Base-by-base conservation (phyloP, 2,113 vertebrate genomes). In the Larimichthys polyactis region DNA sequence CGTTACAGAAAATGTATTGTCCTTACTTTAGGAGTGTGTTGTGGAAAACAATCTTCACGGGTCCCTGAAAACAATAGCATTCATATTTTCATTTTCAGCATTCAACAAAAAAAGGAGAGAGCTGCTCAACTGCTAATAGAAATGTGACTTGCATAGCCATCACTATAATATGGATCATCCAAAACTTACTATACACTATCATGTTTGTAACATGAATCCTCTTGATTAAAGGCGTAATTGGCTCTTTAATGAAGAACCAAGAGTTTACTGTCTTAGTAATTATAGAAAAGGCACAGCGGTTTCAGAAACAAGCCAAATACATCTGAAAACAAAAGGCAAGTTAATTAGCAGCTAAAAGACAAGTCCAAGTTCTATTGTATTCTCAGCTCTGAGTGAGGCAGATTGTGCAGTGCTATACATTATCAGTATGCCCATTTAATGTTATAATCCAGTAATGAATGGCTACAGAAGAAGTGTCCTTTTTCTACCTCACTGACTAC, bases 171-270 rank as follows among this genome's bases (percentile, higher is more conserved):
- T 62, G 11, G 44, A 66, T 70, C 7, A 0, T 71, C 58, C 7
- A 0, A 20, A 17, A 60, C 20, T 20, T 55, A 16, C 19, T 78
- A 44, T 27, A 11, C 29, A 55, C 40, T 74, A 75, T 78, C 44
- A 48, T 71, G 60, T 64, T 78, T 71, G 46, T 20, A 48, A 77
- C 68, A 70, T 69, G 22, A 75, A 55, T 54, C 55, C 10, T 82
- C 73, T 43, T 55, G 16, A 57, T 75, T 75, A 20, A 32, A 8
- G 5, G 5, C 1, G 2, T 71, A 72, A 75, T 85, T 83, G 55
- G 17, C 46, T 85, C 78, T 63, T 82, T 69, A 82, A 72, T 72
- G 22, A 79, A 76, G 51, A 75, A 72, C 48, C 40, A 59, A 65
- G 49, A 69, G 54, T 83, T 67, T 69, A 71, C 27, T 51, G 65